phyloP scores from a whole-genome alignment of 2,797 vertebrate genomes.

The Paedocypris micromegethes region DNA sequence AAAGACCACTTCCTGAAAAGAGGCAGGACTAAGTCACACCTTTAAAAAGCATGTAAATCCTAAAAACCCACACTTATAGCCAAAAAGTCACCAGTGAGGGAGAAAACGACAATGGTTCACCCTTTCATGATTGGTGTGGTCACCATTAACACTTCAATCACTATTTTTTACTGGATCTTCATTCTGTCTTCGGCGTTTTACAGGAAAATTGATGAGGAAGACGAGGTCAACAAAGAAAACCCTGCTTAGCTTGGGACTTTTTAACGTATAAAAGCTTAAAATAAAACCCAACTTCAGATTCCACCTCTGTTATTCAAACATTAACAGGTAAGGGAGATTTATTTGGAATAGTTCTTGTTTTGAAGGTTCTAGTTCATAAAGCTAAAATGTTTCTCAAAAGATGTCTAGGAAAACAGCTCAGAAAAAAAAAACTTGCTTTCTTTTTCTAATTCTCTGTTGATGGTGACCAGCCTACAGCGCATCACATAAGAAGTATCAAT shows the following conservation, averaged over 20 bases:
- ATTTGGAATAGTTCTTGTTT: too few species aligned
- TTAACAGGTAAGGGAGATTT: too few species aligned
- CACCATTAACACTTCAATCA: constrained; percentile 52
- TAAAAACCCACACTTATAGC: not conserved
- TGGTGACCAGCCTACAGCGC: too few species aligned
- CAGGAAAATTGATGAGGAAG: constrained; percentile 42
- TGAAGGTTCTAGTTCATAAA: too few species aligned
- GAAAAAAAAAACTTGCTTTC: too few species aligned
- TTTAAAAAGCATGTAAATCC: not conserved
- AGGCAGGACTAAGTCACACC: constrained; percentile 4
- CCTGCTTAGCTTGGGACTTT: constrained; percentile 32
- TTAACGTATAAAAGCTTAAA: too few species aligned
- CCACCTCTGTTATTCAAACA: too few species aligned
- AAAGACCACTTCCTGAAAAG: constrained; percentile 12
- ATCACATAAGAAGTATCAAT: too few species aligned
- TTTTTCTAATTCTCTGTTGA: too few species aligned
- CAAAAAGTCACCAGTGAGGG: not conserved
- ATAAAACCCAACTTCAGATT: too few species aligned
- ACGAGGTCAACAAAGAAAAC: constrained; percentile 17
- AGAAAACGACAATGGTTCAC: constrained; percentile 44
- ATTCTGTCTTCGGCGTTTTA: constrained; percentile 50
- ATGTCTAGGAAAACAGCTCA: too few species aligned
- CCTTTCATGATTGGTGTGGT: constrained; percentile 53
- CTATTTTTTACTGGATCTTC: constrained; percentile 54
- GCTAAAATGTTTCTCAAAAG: too few species aligned